Conservation (phyloP, 2,888 invertebrate species). For the Tanytarsus gracilentus region DNA sequence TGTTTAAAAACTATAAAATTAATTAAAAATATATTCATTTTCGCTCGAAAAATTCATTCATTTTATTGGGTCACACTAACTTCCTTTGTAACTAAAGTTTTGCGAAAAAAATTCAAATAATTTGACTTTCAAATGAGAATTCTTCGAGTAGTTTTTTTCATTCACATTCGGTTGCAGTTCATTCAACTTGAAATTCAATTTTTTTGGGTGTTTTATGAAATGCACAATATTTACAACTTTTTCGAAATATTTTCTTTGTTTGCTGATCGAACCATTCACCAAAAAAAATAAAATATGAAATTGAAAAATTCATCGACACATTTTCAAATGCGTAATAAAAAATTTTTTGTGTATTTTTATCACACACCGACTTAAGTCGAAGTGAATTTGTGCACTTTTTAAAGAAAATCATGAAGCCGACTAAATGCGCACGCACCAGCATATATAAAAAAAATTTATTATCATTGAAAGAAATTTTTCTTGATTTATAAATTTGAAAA, state of each 20-base stretch:
- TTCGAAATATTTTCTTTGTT: conserved; percentile 23
- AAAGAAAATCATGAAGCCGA: neutral
- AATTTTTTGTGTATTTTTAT: conserved; percentile 2
- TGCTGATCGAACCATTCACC: conserved; percentile 19
- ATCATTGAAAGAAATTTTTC: neutral
- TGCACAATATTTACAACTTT: conserved; percentile 27
- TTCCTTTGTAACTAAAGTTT: too few relatives aligned
- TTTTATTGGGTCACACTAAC: too few relatives aligned
- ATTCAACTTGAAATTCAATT: conserved; percentile 26
- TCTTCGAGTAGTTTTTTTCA: too few relatives aligned
- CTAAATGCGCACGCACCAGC: neutral
- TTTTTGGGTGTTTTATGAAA: conserved; percentile 13
- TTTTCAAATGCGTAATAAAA: neutral
- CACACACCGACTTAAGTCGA: neutral
- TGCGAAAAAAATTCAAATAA: neutral
- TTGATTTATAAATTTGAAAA: conserved; percentile 11
- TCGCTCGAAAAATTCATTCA: too few relatives aligned
- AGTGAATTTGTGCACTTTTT: conserved; percentile 1
- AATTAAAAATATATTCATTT: too few relatives aligned
- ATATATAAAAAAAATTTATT: neutral
- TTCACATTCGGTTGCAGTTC: conserved; percentile 21
- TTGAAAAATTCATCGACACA: conserved; percentile 12
- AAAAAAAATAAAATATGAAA: too few relatives aligned
- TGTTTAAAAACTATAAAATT: too few relatives aligned
- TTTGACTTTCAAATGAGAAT: conserved; percentile 2